Evolutionary conservation across 2,113 vertebrate species (phyloP).

Genomic region (Mugil cephalus): DNA sequence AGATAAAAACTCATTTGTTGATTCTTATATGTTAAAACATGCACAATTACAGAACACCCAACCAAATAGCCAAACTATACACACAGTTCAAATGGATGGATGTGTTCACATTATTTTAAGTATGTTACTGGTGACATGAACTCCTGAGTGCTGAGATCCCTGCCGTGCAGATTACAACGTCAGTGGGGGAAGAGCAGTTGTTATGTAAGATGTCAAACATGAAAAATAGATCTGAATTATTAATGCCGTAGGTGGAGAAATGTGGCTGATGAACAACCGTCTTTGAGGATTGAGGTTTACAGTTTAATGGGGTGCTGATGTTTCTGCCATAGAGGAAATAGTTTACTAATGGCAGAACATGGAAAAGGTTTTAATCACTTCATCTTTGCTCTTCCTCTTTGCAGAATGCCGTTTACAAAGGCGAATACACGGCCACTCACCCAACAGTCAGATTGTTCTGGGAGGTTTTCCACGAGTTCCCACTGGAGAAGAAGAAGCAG

Average conservation of each 20-base stretch:
- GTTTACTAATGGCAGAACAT: not conserved
- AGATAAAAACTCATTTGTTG: too few relatives aligned
- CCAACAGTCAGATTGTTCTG: slow-evolving; percentile 95
- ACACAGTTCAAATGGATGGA: not conserved
- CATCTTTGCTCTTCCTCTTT: slow-evolving; percentile 4
- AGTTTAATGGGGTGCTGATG: not conserved
- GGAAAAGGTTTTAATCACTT: not conserved
- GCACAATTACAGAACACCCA: too few relatives aligned
- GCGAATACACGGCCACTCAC: slow-evolving; percentile 92
- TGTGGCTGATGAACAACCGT: too few relatives aligned
- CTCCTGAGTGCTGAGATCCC: not conserved
- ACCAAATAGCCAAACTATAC: too few relatives aligned
- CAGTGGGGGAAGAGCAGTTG: not conserved
- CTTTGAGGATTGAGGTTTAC: too few relatives aligned
- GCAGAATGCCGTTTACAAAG: slow-evolving; percentile 93
- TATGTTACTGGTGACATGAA: not conserved
- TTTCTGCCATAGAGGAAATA: not conserved
- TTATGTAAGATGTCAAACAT: slow-evolving; percentile 9
- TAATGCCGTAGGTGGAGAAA: not conserved
- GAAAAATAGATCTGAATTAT: not conserved
- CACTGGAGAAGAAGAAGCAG: slow-evolving; percentile 96
- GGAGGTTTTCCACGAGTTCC: slow-evolving; percentile 97
- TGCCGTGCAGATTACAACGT: slow-evolving; percentile 12
- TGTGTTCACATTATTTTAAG: not conserved
- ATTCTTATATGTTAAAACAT: too few relatives aligned